Evolutionary conservation across 1,140 invertebrate species (phyloP), one percentile per base, ranked within the genome.

Genomic region (Mesaphorura yosii): DNA sequence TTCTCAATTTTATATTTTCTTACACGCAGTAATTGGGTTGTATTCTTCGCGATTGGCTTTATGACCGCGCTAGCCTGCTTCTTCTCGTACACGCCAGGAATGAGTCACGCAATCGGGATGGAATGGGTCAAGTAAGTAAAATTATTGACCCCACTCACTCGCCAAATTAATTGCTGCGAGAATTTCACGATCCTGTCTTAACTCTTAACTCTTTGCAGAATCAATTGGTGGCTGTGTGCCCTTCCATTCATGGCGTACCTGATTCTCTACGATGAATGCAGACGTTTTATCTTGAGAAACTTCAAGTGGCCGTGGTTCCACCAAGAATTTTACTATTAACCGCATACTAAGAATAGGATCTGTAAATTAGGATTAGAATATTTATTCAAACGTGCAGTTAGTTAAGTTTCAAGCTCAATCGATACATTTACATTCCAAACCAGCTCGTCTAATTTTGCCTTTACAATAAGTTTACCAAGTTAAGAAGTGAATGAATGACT

Each of bases 211-310:
- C 39, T 15, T 59, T 51, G 45, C 66, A 78, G 77, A 57, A 71
- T 76, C 54, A 68, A 70, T 10, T 80, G 78, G 78, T 81, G 79
- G 79, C 70, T 80, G 50, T 68, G 72, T 28, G 75, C 76, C 14
- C 49, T 80, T 23, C 78, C 78, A 15, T 79, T 79, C 64, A 68
- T 69, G 41, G 38, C 77, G 25, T 41, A 72, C 3, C 76, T 79
- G 62, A 77, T 77, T 56, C 64, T 78, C 38, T 80, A 79, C 62
- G 77, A 79, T 64, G 64, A 80, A 66, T 58, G 66, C 40, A 66
- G 78, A 51, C 73, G 76, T 52, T 75, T 68, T 59, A 66, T 78
- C 48, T 63, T 81, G 17, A 68, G 79, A 53, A 66, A 68, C 57
- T 75, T 75, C 29, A 76, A 77, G 50, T 76, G 77, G 42, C 15